A percentile compares a stretch with the other conserved stretches of the same genome.
Conservation (phyloP, 2,113 vertebrate species). For the Limnothrissa miodon region DNA sequence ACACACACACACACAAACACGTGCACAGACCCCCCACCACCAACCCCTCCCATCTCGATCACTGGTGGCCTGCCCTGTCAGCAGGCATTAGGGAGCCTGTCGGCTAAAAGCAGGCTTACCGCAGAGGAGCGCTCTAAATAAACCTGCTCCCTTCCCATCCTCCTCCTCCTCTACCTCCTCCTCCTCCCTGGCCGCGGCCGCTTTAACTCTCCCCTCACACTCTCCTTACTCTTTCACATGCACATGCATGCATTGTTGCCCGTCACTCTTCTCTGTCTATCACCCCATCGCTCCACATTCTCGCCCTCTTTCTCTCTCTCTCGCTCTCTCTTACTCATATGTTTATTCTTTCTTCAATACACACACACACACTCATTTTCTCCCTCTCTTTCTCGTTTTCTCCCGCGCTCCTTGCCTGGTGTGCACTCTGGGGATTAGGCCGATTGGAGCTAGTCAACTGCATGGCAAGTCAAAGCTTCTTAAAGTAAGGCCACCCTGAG, state of each 20-base stretch:
- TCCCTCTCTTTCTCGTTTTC: no score
- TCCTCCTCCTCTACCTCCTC: constrained; percentile 6
- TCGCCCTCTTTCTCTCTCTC: background rate
- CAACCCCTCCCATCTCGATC: constrained; percentile 60
- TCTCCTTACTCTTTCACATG: background rate
- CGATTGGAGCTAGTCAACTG: constrained; percentile 33
- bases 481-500: constrained; percentile 6
- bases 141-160: constrained; percentile 34
- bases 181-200: constrained; percentile 1
- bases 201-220: background rate
- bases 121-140: constrained; percentile 45
- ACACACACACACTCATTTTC: background rate
- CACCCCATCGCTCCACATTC: background rate
- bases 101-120: constrained; percentile 48
- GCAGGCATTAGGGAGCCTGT: constrained; percentile 43
- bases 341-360: background rate
- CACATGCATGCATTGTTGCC: background rate
- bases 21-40: background rate
- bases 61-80: constrained; percentile 68
- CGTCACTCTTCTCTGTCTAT: background rate
- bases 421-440: constrained; percentile 47
- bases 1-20: background rate
- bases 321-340: background rate
- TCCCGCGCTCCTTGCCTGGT: constrained; percentile 32
- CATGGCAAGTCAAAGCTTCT: constrained; percentile 37